phyloP scores from a whole-genome alignment of 1,140 invertebrate genomes.

The Paraescarpia echinospica region DNA sequence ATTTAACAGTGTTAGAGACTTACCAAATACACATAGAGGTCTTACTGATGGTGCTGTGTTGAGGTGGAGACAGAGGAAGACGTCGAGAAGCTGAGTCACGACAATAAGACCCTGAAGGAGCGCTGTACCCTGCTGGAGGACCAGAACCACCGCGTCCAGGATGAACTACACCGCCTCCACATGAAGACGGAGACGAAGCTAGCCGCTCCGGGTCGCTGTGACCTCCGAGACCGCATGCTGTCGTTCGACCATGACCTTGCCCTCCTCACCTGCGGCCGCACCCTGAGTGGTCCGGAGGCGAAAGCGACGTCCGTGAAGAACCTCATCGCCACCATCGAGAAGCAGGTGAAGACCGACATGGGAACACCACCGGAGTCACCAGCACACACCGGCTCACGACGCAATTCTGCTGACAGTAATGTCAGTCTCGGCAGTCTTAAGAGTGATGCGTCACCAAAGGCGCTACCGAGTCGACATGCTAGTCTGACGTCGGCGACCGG shows the following conservation, averaged over 20 bases:
- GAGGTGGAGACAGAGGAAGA: conserved; percentile 63
- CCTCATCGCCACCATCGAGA: conserved; percentile 84
- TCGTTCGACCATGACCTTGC: conserved; percentile 49
- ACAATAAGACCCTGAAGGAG: conserved; percentile 81
- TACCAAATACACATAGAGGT: too few relatives aligned
- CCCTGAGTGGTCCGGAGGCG: conserved; percentile 34
- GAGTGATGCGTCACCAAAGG: background rate
- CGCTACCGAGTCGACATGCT: background rate
- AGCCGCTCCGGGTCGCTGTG: background rate
- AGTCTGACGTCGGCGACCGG: background rate
- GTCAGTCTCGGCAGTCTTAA: background rate
- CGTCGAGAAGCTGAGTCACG: conserved; percentile 76
- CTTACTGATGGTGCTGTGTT: background rate
- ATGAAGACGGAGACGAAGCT: background rate
- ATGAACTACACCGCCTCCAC: background rate
- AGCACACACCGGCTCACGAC: background rate
- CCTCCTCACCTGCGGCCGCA: conserved; percentile 36
- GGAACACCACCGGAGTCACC: conserved; percentile 41
- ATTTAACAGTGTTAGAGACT: too few relatives aligned
- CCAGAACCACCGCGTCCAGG: conserved; percentile 16
- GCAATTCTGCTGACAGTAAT: background rate
- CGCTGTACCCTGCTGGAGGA: conserved; percentile 67
- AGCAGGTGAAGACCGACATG: conserved; percentile 66
- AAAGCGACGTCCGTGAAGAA: conserved; percentile 76
- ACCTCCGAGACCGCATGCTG: conserved; percentile 32